A percentile compares a stretch with the other conserved stretches of the same genome.
phyloP scores from a whole-genome alignment of 1,140 invertebrate species.

The Caerostris darwini region DNA sequence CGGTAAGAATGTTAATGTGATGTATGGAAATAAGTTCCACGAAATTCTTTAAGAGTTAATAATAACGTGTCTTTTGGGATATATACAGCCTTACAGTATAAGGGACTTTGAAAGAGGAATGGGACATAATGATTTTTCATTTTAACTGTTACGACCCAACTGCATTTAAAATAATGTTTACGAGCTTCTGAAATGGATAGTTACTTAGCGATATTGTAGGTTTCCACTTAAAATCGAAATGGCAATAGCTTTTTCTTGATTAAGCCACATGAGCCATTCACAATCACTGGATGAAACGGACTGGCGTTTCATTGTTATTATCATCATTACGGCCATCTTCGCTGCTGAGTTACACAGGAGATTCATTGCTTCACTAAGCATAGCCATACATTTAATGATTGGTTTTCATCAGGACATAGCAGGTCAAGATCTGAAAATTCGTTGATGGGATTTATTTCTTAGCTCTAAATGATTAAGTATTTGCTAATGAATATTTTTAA shows the following conservation, averaged over 20 bases:
- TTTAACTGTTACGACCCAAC: background rate
- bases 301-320: conserved; percentile 20
- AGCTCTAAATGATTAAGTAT: background rate
- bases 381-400: conserved; percentile 6
- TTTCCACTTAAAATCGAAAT: background rate
- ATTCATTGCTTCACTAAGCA: background rate
- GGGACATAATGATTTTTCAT: background rate
- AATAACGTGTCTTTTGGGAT: background rate
- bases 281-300: background rate
- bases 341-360: background rate
- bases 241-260: conserved; percentile 17
- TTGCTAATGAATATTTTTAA: background rate
- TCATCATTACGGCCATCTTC: conserved; percentile 11
- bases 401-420: background rate
- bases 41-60: background rate
- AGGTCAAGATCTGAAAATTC: background rate
- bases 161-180: conserved; percentile 24
- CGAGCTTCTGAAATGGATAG: conserved; percentile 27
- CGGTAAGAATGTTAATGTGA: background rate
- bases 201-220: conserved; percentile 15
- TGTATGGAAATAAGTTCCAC: background rate
- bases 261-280: background rate
- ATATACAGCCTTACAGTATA: background rate
- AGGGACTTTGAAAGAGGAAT: background rate
- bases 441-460: background rate